Base-by-base conservation (phyloP, 2,797 vertebrate genomes). In the Falco berigora region DNA sequence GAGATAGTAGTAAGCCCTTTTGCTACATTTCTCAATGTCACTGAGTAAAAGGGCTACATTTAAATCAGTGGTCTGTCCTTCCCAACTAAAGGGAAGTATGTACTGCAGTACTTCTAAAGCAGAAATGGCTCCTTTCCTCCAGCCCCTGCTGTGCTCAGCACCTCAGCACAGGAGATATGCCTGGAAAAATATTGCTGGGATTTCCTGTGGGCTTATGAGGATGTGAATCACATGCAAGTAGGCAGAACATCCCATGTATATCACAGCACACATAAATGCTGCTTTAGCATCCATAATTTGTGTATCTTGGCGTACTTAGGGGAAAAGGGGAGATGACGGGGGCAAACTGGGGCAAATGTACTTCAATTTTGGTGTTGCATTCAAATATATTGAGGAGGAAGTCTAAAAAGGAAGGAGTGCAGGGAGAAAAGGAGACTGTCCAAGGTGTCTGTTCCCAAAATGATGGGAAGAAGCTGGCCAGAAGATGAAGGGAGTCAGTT, bases 151-250 rank as follows among this genome's bases (percentile, higher is more conserved):
- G 93, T 94, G 93, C 91, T 92, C 84, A 0, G 92, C 93, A 97
- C 91, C 90, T 96, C 93, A 75, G 93, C 68, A 80, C 92, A 97
- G 92, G 83, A 95, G 92, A 96, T 87, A 80, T 12, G 88, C 92
- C 88, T 97, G 93, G 81, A 97, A 96, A 97, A 96, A 97, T 94
- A 97, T 86, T 96, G 76, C 89, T 90, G 91, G 93, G 95, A 94
- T 96, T 97, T 97, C 92, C 94, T 97, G 96, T 95, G 97, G 93
- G 92, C 86, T 97, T 90, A 87, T 20, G 88, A 96, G 94, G 93
- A 94, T 92, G 94, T 94, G 88, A 94, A 88, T 94, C 92, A 95
- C 81, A 92, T 86, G 86, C 90, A 95, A 93, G 95, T 75, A 97
- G 90, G 89, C 92, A 96, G 95, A 97, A 92, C 66, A 89, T 86